Evolutionary conservation across 1,140 invertebrate species (phyloP).

Genomic region (Venturia canescens): DNA sequence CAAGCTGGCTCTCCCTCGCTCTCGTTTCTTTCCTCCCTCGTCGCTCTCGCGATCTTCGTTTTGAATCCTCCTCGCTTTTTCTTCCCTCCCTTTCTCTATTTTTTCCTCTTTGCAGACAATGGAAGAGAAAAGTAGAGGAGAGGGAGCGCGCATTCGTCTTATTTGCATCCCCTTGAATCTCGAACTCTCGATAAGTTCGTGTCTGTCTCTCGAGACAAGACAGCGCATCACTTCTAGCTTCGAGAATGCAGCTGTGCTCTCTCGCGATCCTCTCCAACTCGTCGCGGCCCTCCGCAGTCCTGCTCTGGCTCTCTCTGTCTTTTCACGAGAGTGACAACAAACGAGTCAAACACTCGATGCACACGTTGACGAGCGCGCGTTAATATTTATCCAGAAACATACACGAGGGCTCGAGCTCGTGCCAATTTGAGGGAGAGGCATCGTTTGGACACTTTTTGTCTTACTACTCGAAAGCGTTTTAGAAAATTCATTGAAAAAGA

Average conservation of each 20-base stretch:
- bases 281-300: not conserved
- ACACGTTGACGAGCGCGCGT: not conserved
- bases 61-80: no score
- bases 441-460: no score
- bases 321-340: slow-evolving; percentile 1
- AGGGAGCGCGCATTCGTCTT: not conserved
- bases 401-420: not conserved
- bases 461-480: no score
- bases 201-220: slow-evolving; percentile 28
- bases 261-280: not conserved
- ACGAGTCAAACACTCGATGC: not conserved
- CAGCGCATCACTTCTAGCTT: not conserved
- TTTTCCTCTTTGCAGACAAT: not conserved
- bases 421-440: not conserved
- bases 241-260: slow-evolving; percentile 3
- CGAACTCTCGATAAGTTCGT: not conserved
- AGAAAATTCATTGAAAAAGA: no score
- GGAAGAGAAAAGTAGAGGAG: not conserved
- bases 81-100: no score
- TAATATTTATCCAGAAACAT: not conserved
- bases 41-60: no score
- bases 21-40: no score
- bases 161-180: slow-evolving; percentile 23
- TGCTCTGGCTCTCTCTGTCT: not conserved
- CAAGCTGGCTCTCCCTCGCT: not conserved